These are phyloP conservation scores for Dynastes hyllus DNA, from an alignment of 2,888 invertebrate species.

Conservation along the genomic window DNA sequence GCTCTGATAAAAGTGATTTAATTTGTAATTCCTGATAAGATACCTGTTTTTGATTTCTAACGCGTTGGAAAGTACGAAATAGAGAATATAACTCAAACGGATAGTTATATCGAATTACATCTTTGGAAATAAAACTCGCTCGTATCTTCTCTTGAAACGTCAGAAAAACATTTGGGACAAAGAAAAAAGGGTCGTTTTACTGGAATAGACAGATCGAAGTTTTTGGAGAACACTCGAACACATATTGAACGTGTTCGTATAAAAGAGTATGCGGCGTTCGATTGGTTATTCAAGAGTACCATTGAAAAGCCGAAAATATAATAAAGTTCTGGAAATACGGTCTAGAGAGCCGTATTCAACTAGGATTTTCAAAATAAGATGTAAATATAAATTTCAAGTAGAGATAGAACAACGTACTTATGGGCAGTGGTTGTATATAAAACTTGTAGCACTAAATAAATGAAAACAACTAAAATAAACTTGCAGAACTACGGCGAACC, in stretches of 20 bases:
- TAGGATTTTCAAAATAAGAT: neutral
- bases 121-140: conserved; percentile 18
- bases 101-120: conserved; percentile 24
- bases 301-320: conserved; percentile 28
- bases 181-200: conserved; percentile 21
- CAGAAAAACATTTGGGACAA: conserved; percentile 6
- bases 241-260: conserved; percentile 29
- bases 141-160: neutral
- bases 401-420: neutral
- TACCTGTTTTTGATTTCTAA: conserved; percentile 2
- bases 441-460: neutral
- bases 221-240: conserved; percentile 33
- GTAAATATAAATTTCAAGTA: neutral
- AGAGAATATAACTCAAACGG: neutral
- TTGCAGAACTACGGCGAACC: neutral
- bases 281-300: conserved; percentile 21
- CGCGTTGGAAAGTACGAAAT: neutral
- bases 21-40: conserved; percentile 22
- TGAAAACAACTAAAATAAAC: neutral
- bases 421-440: neutral
- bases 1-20: conserved; percentile 25
- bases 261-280: conserved; percentile 9
- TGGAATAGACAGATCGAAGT: conserved; percentile 29
- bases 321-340: conserved; percentile 7
- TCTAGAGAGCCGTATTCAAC: neutral